Evolutionary conservation across 1,140 invertebrate genomes (phyloP).

Genomic region (Littorina saxatilis): DNA sequence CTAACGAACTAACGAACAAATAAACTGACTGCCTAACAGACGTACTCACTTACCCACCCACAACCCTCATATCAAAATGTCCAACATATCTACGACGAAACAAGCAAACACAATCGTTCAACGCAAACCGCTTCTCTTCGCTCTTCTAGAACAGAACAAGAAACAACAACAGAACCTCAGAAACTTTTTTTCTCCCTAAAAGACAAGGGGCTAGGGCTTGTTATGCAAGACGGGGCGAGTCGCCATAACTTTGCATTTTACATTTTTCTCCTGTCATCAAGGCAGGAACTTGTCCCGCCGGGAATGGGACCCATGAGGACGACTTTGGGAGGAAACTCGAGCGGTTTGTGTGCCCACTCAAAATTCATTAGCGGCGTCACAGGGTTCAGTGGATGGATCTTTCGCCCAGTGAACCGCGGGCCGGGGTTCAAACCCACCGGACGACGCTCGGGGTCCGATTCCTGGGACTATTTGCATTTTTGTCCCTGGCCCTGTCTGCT

Average conservation of each 20-base stretch:
- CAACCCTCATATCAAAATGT: too few relatives aligned
- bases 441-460: background rate
- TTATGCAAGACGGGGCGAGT: background rate
- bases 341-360: constrained; percentile 1
- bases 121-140: too few relatives aligned
- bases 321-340: background rate
- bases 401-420: constrained; percentile 5
- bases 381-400: constrained; percentile 10
- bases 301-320: background rate
- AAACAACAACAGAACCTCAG: too few relatives aligned
- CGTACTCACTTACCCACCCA: too few relatives aligned
- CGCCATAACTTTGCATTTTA: background rate
- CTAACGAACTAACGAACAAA: too few relatives aligned
- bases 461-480: constrained; percentile 1
- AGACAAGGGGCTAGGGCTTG: too few relatives aligned
- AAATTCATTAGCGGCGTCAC: constrained; percentile 23
- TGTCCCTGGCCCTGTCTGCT: background rate
- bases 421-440: background rate
- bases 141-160: too few relatives aligned
- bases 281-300: constrained; percentile 4
- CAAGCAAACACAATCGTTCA: too few relatives aligned
- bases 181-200: too few relatives aligned
- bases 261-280: constrained; percentile 11
- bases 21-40: too few relatives aligned
- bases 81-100: too few relatives aligned